phyloP scores from a whole-genome alignment of 1,140 invertebrate genomes.

The Drosophila simulans region DNA sequence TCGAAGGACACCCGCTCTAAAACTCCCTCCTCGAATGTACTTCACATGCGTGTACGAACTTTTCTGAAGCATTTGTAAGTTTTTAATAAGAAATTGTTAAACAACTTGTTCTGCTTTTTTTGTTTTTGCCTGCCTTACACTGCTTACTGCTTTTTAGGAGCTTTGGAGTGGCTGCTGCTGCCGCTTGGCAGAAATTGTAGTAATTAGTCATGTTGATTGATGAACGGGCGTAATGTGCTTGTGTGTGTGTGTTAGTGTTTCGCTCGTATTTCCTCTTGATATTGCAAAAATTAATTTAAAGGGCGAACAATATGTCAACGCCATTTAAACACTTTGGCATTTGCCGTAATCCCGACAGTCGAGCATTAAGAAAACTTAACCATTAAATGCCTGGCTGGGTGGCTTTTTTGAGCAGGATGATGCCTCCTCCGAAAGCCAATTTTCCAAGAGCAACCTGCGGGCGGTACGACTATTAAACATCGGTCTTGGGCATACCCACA shows the following conservation, averaged over 20 bases:
- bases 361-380: conserved; percentile 69
- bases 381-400: conserved; percentile 56
- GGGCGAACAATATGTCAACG: conserved; percentile 63
- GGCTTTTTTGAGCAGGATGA: conserved; percentile 22
- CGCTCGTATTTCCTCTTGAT: conserved; percentile 11
- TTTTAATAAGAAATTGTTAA: conserved; percentile 83
- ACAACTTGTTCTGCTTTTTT: conserved; percentile 64
- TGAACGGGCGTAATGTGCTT: conserved; percentile 42
- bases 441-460: conserved; percentile 65
- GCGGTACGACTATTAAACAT: conserved; percentile 71
- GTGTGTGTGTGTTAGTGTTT: conserved; percentile 3
- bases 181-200: conserved; percentile 63
- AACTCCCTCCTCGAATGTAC: conserved; percentile 3
- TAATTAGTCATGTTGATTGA: conserved; percentile 82
- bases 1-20: neutral
- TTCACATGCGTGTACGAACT: conserved; percentile 64
- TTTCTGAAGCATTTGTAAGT: conserved; percentile 62
- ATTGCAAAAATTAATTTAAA: conserved; percentile 57
- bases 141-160: conserved; percentile 9
- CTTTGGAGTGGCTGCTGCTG: conserved; percentile 1
- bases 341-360: conserved; percentile 65
- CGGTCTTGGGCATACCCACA: conserved; percentile 12
- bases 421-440: conserved; percentile 77
- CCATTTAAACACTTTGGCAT: conserved; percentile 66
- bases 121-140: conserved; percentile 2